These are phyloP conservation scores for Chelonia mydas DNA, from an alignment of 2,797 vertebrate genomes.

Conservation along the genomic window DNA sequence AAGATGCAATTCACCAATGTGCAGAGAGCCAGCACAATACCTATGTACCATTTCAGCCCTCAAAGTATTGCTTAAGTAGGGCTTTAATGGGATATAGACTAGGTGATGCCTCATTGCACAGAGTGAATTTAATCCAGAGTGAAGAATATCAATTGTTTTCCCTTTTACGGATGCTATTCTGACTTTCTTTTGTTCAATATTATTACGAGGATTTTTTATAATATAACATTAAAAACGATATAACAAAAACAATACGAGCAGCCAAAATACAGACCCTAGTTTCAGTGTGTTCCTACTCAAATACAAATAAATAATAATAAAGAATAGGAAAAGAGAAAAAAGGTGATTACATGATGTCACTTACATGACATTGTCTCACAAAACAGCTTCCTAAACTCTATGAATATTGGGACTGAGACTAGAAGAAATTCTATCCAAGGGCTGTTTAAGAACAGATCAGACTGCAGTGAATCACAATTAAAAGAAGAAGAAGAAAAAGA, in stretches of 20 bases:
- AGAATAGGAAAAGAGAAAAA: background rate
- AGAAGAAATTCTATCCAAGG: background rate
- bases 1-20: accelerated
- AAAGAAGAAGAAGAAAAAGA: background rate
- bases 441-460: background rate
- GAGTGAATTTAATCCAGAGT: background rate
- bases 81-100: background rate
- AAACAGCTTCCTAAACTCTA: background rate
- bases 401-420: background rate
- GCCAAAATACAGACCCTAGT: background rate
- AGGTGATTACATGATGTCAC: background rate
- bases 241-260: background rate
- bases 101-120: background rate
- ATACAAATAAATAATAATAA: background rate
- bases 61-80: background rate
- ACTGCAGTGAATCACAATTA: background rate
- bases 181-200: background rate
- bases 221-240: background rate
- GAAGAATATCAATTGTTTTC: background rate
- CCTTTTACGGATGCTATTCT: background rate
- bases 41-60: background rate
- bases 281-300: background rate
- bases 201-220: accelerated
- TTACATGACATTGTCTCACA: background rate
- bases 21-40: background rate